These are phyloP conservation scores for Ichneumoninae sp. DNA, from an alignment of 2,888 invertebrate genomes.

Conservation along the genomic window DNA sequence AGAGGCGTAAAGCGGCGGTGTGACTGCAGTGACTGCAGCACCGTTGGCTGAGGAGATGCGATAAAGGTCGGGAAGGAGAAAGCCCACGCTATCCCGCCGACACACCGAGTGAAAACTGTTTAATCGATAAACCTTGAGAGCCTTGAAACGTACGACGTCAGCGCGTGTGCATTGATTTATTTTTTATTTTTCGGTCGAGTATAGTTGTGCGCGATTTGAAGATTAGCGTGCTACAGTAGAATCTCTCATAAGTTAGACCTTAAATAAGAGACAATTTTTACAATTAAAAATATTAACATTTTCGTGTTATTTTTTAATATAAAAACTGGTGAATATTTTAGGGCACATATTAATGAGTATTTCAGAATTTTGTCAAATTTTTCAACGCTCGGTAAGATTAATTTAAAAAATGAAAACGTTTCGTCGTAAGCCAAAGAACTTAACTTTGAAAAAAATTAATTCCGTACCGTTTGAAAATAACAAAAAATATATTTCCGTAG, in stretches of 20 bases:
- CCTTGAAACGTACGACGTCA: constrained; percentile 67
- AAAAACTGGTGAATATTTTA: neutral
- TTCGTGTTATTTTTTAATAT: neutral
- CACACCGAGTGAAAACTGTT: constrained; percentile 59
- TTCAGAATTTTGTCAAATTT: neutral
- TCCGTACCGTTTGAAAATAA: neutral
- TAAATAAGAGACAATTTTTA: neutral
- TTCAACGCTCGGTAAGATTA: neutral
- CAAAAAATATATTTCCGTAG: neutral
- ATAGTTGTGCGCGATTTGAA: neutral
- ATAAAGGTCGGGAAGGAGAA: constrained; percentile 62
- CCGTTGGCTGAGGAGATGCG: constrained; percentile 43
- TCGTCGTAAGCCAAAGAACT: neutral
- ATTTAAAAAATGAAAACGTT: too few species aligned
- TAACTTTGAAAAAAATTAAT: neutral
- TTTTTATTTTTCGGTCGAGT: constrained; percentile 8
- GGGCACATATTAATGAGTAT: neutral
- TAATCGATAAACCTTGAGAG: constrained; percentile 69
- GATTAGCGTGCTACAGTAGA: neutral
- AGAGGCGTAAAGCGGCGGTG: constrained; percentile 34
- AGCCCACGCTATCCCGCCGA: constrained; percentile 42
- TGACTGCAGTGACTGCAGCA: constrained; percentile 36
- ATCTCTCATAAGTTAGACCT: neutral
- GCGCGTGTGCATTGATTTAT: constrained; percentile 64
- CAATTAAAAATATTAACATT: neutral